Evolutionary conservation across 1,140 invertebrate genomes (phyloP).

Genomic region (Pectinophora gossypiella): DNA sequence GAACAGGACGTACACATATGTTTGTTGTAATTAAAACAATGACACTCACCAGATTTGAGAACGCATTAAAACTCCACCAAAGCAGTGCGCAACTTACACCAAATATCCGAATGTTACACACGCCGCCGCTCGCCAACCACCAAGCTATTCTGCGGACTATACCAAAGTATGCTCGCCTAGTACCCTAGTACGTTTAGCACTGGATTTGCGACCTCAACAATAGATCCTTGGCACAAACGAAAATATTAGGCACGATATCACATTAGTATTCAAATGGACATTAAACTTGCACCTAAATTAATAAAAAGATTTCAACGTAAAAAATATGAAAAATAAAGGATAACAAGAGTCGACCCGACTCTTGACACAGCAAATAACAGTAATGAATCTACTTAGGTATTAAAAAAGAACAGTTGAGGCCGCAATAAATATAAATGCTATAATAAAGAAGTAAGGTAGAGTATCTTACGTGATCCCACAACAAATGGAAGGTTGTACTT

Average conservation of each 20-base stretch:
- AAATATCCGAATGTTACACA: constrained; percentile 57
- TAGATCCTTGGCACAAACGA: no score
- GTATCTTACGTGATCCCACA: constrained; percentile 52
- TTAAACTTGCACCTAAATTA: no score
- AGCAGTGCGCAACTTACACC: constrained; percentile 70
- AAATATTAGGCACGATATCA: no score
- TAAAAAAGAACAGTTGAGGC: constrained; percentile 32
- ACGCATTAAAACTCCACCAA: constrained; percentile 69
- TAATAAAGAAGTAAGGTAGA: constrained; percentile 40
- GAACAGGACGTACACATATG: constrained; percentile 15
- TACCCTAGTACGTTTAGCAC: constrained; percentile 53
- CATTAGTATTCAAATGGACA: no score
- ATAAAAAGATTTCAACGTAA: no score
- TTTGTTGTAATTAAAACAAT: constrained; percentile 52
- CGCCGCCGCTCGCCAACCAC: constrained; percentile 54
- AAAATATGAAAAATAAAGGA: background rate
- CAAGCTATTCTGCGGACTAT: constrained; percentile 65
- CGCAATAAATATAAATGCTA: constrained; percentile 34
- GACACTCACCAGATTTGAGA: constrained; percentile 65
- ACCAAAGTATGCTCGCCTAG: constrained; percentile 64
- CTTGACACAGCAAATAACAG: background rate
- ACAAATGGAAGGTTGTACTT: constrained; percentile 59
- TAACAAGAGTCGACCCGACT: background rate
- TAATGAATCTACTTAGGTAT: constrained; percentile 5
- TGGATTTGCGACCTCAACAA: constrained; percentile 51